Evolutionary conservation across 2,888 invertebrate species (phyloP).

Genomic region (Leucophenga montana): DNA sequence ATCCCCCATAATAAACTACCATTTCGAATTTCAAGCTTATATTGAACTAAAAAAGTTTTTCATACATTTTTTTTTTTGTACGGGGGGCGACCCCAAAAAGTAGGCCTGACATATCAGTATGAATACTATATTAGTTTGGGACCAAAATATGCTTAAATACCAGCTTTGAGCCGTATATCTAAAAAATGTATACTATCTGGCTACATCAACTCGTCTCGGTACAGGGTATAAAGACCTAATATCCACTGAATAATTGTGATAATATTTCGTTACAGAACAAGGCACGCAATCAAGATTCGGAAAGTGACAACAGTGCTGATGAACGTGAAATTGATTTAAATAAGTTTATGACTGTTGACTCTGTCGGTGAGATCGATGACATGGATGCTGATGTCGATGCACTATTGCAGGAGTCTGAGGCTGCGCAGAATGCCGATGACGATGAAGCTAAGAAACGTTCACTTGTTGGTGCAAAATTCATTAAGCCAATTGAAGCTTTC

Average conservation of each 20-base stretch:
- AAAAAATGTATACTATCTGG: too few relatives aligned
- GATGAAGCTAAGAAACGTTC: constrained; percentile 79
- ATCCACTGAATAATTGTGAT: constrained; percentile 6
- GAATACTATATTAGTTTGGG: too few relatives aligned
- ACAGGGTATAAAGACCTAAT: too few relatives aligned
- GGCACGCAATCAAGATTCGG: constrained; percentile 75
- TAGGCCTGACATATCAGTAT: too few relatives aligned
- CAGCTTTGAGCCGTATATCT: too few relatives aligned
- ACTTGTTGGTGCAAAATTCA: constrained; percentile 84
- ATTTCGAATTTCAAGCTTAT: too few relatives aligned
- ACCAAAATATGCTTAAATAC: too few relatives aligned
- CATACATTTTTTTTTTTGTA: too few relatives aligned
- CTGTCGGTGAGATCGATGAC: constrained; percentile 86
- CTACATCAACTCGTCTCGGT: too few relatives aligned
- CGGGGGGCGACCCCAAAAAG: too few relatives aligned
- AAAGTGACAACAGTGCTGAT: constrained; percentile 78
- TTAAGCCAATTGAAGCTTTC: constrained; percentile 84
- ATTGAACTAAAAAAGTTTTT: too few relatives aligned
- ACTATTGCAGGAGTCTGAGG: constrained; percentile 74
- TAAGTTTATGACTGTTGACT: constrained; percentile 91
- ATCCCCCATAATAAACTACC: too few relatives aligned
- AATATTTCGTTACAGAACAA: constrained; percentile 74
- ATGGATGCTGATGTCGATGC: constrained; percentile 75
- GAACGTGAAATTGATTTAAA: constrained; percentile 86
- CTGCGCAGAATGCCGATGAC: constrained; percentile 75